A percentile compares a stretch with the other conserved stretches of the same genome.
Evolutionary conservation across 2,888 invertebrate genomes (phyloP).

Genomic region (Parthenolecanium corni): DNA sequence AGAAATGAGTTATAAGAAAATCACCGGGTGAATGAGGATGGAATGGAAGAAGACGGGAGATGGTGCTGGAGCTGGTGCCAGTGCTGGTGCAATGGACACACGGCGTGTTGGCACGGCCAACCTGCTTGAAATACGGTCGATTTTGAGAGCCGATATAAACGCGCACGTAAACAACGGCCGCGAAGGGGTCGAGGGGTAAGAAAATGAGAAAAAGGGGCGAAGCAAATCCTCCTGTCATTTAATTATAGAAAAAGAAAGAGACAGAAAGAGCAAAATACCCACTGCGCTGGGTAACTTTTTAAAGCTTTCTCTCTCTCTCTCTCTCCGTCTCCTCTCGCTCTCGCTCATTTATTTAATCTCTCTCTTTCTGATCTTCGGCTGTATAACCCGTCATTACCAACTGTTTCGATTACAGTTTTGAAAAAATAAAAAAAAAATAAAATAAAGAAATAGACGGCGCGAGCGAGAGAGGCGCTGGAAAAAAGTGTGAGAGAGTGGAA

Average conservation of each 20-base stretch:
- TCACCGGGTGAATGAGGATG: too few relatives aligned
- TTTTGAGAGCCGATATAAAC: not conserved
- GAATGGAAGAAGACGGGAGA: not conserved
- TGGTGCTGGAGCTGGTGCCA: not conserved
- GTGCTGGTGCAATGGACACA: conserved; percentile 5
- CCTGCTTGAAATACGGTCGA: conserved; percentile 3
- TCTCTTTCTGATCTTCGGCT: not conserved
- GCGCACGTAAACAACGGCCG: too few relatives aligned
- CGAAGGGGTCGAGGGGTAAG: not conserved
- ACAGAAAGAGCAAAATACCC: conserved; percentile 13
- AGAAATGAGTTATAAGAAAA: too few relatives aligned
- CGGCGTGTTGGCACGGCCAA: not conserved
- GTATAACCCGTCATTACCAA: conserved; percentile 5
- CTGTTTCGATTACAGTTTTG: conserved; percentile 13
- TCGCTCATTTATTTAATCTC: too few relatives aligned
- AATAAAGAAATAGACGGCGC: not conserved
- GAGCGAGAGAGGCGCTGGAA: too few relatives aligned
- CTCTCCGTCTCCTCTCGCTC: not conserved
- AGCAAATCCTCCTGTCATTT: conserved; percentile 20
- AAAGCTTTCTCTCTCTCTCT: not conserved
- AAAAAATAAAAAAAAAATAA: not conserved
- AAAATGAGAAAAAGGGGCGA: conserved; percentile 6
- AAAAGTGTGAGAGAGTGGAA: too few relatives aligned
- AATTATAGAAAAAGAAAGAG: conserved; percentile 7
- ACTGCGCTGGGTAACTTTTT: conserved; percentile 7